A percentile compares a stretch with the other conserved stretches of the same genome.
Evolutionary conservation across 2,113 vertebrate genomes (phyloP).

Genomic region (Vireo altiloquus): DNA sequence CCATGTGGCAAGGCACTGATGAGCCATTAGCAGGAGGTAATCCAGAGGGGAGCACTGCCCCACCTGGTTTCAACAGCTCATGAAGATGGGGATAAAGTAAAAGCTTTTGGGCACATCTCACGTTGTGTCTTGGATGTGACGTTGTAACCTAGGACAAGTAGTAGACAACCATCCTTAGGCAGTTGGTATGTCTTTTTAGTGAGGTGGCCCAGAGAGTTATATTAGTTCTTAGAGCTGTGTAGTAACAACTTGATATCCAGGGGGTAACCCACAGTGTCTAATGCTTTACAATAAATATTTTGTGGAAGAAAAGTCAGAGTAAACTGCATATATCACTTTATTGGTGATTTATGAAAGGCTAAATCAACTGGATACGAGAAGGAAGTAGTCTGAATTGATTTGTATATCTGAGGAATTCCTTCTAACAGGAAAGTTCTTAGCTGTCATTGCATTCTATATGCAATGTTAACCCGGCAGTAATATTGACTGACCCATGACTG

Average conservation of each 20-base stretch:
- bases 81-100: no score
- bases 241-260: not conserved
- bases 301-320: conserved; percentile 41
- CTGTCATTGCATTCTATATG: not conserved
- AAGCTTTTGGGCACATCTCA: no score
- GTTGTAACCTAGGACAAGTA: no score
- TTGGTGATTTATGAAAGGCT: conserved; percentile 30
- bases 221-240: not conserved
- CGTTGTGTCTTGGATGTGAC: no score
- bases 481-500: not conserved
- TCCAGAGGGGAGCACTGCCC: no score
- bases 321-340: conserved; percentile 29
- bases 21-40: no score
- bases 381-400: conserved; percentile 20
- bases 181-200: conserved; percentile 5
- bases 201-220: not conserved
- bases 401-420: not conserved
- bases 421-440: not conserved
- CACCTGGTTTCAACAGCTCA: no score
- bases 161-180: conserved; percentile 27
- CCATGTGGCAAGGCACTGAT: no score
- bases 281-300: conserved; percentile 60
- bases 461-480: not conserved
- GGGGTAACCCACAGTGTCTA: not conserved
- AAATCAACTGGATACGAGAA: conserved; percentile 30